phyloP scores from a whole-genome alignment of 1,140 invertebrate genomes.

The Rhagoletis pomonella region DNA sequence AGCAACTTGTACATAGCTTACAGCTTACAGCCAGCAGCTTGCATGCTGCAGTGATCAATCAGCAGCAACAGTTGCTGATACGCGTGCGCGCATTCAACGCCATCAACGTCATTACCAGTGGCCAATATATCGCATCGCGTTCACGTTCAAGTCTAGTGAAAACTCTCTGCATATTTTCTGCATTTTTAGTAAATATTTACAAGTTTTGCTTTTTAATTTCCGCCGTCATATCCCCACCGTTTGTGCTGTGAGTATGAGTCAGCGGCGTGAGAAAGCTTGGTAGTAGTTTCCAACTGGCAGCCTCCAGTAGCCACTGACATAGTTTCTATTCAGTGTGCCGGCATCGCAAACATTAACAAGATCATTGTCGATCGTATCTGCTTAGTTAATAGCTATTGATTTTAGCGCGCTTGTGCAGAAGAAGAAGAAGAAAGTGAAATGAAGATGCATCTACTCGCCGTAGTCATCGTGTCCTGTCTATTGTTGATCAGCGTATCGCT shows the following conservation, averaged over 20 bases:
- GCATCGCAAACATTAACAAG: constrained; percentile 35
- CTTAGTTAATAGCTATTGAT: background rate
- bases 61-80: constrained; percentile 18
- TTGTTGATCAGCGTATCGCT: background rate
- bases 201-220: constrained; percentile 52
- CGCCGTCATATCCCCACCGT: background rate
- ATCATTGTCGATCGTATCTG: constrained; percentile 26
- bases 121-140: background rate
- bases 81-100: background rate
- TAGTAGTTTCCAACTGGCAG: background rate
- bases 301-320: background rate
- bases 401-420: background rate
- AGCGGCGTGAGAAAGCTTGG: constrained; percentile 20
- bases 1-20: background rate
- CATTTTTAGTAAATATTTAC: background rate
- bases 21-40: background rate
- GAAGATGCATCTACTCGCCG: constrained; percentile 4
- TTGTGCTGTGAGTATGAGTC: background rate
- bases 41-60: constrained; percentile 23
- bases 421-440: constrained; percentile 44
- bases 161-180: constrained; percentile 20
- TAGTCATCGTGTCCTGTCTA: background rate
- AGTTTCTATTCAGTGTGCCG: constrained; percentile 7
- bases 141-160: background rate
- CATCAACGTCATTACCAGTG: no score